Evolutionary conservation across 2,888 invertebrate species (phyloP).

Genomic region (Myopa tessellatipennis): DNA sequence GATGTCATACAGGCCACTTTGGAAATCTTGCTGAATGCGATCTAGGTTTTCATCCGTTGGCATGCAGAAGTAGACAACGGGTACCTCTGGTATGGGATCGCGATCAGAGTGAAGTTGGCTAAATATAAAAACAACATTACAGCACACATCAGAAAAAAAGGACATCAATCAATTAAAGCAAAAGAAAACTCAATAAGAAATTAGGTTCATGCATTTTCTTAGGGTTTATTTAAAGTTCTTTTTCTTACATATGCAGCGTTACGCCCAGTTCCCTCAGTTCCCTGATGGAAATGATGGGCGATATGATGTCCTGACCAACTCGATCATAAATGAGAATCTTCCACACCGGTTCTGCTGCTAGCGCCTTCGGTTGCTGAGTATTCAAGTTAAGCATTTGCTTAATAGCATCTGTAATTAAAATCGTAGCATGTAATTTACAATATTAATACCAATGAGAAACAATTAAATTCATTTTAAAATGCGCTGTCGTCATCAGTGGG

Average conservation of each 20-base stretch:
- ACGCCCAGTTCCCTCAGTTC: constrained; percentile 96
- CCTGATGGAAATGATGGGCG: constrained; percentile 94
- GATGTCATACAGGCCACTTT: constrained; percentile 89
- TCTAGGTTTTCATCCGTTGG: constrained; percentile 96
- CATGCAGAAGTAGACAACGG: constrained; percentile 97
- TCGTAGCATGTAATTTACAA: constrained; percentile 2
- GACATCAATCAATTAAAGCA: background rate
- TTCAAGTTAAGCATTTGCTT: constrained; percentile 97
- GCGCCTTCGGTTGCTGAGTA: constrained; percentile 79
- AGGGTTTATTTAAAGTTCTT: background rate
- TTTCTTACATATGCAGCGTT: constrained; percentile 93
- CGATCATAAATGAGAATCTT: constrained; percentile 96
- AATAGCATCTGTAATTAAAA: constrained; percentile 78
- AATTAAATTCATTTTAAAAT: background rate
- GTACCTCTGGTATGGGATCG: constrained; percentile 97
- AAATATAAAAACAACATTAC: constrained; percentile 42
- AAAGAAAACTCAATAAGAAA: background rate
- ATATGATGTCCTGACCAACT: constrained; percentile 97
- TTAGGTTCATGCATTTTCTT: background rate
- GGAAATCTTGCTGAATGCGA: constrained; percentile 90
- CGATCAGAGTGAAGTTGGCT: constrained; percentile 89
- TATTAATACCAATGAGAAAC: background rate
- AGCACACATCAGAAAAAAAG: background rate
- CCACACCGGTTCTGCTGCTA: constrained; percentile 91
- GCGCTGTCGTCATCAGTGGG: background rate